Evolutionary conservation across 2,113 vertebrate genomes (phyloP).

Genomic region (Ammodramus savannarum): DNA sequence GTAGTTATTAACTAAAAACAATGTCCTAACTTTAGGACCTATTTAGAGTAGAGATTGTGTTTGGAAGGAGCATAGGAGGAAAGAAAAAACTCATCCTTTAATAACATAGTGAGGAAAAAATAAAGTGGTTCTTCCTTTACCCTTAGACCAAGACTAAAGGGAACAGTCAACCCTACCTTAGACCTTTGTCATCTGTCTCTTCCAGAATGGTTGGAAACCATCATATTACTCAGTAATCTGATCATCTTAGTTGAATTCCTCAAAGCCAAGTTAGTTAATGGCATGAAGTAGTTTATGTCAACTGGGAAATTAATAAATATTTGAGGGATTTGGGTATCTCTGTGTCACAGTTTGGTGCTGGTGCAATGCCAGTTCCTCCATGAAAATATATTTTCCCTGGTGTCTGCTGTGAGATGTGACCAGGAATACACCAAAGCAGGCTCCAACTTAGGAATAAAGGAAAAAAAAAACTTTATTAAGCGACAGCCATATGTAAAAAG

Average conservation of each 20-base stretch:
- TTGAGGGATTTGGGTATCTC: not conserved
- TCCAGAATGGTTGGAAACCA: not conserved
- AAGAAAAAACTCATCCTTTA: not conserved
- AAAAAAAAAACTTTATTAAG: no score
- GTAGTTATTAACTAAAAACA: not conserved
- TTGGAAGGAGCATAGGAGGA: not conserved
- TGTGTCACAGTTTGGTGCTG: no score
- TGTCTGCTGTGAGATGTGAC: no score
- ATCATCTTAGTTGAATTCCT: not conserved
- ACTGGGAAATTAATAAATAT: not conserved
- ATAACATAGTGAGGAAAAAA: not conserved
- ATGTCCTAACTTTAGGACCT: not conserved
- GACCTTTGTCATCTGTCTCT: not conserved
- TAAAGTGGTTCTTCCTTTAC: not conserved
- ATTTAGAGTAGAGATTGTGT: not conserved
- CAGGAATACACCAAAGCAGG: no score
- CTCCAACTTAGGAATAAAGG: no score
- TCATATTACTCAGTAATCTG: not conserved
- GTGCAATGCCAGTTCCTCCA: no score
- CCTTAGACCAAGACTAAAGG: not conserved
- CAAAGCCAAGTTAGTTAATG: not conserved
- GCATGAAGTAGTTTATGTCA: not conserved
- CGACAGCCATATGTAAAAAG: no score
- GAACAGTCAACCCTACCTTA: not conserved
- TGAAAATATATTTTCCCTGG: no score